Percentiles rank a stretch among this genome's conserved stretches.
Evolutionary conservation across 1,140 invertebrate genomes (phyloP).

Genomic region (Antheraea mylitta): DNA sequence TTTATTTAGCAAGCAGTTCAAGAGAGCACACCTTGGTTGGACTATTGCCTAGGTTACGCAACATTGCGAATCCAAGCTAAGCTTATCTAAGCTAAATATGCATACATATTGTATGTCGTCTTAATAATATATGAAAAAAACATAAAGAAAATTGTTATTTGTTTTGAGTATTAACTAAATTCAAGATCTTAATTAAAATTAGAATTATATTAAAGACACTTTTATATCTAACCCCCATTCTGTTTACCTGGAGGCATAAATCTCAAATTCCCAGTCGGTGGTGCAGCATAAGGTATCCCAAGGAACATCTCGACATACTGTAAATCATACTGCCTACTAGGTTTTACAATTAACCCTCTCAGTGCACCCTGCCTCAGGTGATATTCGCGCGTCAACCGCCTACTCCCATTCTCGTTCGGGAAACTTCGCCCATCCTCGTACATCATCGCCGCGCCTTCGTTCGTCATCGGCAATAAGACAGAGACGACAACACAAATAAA

Average conservation of each 20-base stretch:
- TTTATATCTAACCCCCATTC: not conserved
- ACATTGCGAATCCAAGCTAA: no score
- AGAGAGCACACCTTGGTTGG: no score
- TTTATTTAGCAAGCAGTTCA: no score
- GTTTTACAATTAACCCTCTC: slow-evolving; percentile 80
- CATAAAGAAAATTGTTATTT: no score
- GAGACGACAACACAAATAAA: slow-evolving; percentile 73
- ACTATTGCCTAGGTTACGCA: no score
- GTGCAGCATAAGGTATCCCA: slow-evolving; percentile 94
- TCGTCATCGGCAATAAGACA: slow-evolving; percentile 58
- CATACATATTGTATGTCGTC: no score
- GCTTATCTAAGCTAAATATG: no score
- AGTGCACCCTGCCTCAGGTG: slow-evolving; percentile 79
- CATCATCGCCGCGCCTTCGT: slow-evolving; percentile 52
- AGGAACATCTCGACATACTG: slow-evolving; percentile 81
- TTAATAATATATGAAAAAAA: no score
- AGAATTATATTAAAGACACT: no score
- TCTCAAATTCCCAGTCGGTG: slow-evolving; percentile 89
- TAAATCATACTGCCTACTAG: slow-evolving; percentile 75
- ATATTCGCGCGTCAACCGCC: slow-evolving; percentile 70
- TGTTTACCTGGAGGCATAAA: slow-evolving; percentile 91
- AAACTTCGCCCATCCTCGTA: slow-evolving; percentile 54
- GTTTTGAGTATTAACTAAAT: no score
- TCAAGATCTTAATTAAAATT: no score
- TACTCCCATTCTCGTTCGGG: slow-evolving; percentile 55